Evolutionary conservation across 2,888 invertebrate species (phyloP).

Genomic region (Slavum lentiscoides): DNA sequence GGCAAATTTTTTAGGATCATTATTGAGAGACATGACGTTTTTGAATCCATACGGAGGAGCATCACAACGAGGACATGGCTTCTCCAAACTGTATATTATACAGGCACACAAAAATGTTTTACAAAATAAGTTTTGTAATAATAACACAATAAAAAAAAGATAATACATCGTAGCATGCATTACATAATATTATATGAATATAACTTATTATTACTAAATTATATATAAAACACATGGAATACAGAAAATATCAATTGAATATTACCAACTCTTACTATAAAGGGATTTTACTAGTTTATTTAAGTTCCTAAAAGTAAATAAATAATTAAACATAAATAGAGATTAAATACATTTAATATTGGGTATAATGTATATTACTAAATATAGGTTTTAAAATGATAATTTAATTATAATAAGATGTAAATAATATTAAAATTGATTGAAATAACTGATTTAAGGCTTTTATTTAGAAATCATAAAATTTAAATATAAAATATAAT

Average conservation of each 20-base stretch:
- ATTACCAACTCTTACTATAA: no score
- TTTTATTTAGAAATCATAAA: no score
- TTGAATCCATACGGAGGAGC: conserved; percentile 90
- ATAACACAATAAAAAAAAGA: conserved; percentile 18
- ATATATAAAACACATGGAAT: neutral
- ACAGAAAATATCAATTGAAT: neutral
- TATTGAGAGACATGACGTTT: conserved; percentile 89
- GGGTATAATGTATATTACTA: no score
- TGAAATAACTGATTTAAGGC: no score
- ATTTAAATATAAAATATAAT: no score
- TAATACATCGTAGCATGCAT: conserved; percentile 39
- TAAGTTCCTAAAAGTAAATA: no score
- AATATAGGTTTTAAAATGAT: no score
- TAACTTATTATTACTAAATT: conserved; percentile 8
- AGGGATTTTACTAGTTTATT: no score
- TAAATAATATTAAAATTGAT: no score
- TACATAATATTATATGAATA: conserved; percentile 9
- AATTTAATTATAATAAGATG: no score
- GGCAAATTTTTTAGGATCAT: conserved; percentile 80
- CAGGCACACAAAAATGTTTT: conserved; percentile 47
- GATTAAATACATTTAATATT: no score
- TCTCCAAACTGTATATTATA: conserved; percentile 64
- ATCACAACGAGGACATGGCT: conserved; percentile 80
- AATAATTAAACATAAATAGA: no score
- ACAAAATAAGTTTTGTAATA: conserved; percentile 48